Evolutionary conservation across 2,113 vertebrate species (phyloP), one percentile per base, ranked within the genome.

Genomic region (Laterallus jamaicensis): DNA sequence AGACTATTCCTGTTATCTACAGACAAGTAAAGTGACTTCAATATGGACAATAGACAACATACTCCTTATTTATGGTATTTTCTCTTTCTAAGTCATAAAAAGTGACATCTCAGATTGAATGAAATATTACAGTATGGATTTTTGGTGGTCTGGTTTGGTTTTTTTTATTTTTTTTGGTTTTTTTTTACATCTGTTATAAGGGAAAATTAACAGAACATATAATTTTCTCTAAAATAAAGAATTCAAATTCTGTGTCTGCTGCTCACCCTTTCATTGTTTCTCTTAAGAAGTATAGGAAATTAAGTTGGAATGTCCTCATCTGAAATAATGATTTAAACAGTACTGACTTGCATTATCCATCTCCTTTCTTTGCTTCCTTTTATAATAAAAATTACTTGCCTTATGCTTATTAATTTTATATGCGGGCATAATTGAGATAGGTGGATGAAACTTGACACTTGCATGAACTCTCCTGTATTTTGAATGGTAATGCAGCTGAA

Each of bases 341-440:
- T 7, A 78, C 50, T 86, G 35, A 66, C 24, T 80, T 90, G 32
- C 21, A 54, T 56, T 35, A 95, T 86, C 74, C 21, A 76, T 93
- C 52, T 84, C n/a, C 25, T 86, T 93, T 78, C 76, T 93, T 68
- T 92, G 17, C 83, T 67, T 92, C n/a, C 56, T 76, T 73, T 87
- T 50, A n/a, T 82, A 96, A 96, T 77, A 37, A 93, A 68, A 92
- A 74, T 77, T 92, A 94, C 80, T 63, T 80, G 25, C 89, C 63
- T 32, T 82, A 12, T 78, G 5, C 58, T 42, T 55, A 71, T 96
- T 97, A 92, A 97, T 87, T 93, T 95, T 82, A 77, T 39, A 90
- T 85, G 40, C 86, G 35, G 18, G 29, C 11, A 55, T 92, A 95
- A 78, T 29, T 91, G n/a, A 93, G 17, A n/a, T 63, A 67, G 78